Conservation (phyloP, 2,888 invertebrate genomes). For the Apeira syringaria region DNA sequence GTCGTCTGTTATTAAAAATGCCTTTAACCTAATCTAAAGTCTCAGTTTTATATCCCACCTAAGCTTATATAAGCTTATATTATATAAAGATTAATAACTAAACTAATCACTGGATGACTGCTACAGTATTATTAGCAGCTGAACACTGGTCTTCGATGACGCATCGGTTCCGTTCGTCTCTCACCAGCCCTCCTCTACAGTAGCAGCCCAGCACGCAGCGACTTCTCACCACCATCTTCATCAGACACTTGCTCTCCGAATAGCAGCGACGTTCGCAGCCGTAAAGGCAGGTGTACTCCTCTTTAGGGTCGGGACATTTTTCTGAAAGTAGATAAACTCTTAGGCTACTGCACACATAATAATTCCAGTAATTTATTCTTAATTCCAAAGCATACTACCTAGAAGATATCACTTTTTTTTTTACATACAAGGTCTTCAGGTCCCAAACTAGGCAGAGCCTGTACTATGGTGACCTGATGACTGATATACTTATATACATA, state of each 20-base stretch:
- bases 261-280: slow-evolving; percentile 41
- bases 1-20: too few species aligned
- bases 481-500: neutral
- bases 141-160: slow-evolving; percentile 2
- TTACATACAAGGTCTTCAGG: too few species aligned
- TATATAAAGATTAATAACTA: too few species aligned
- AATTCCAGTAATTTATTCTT: too few species aligned
- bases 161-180: neutral
- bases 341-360: neutral
- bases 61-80: too few species aligned
- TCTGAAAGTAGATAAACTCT: slow-evolving; percentile 37
- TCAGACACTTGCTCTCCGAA: neutral
- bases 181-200: slow-evolving; percentile 44
- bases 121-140: neutral
- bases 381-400: too few species aligned
- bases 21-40: too few species aligned
- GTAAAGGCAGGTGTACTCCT: slow-evolving; percentile 59
- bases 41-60: too few species aligned
- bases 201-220: slow-evolving; percentile 58
- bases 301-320: slow-evolving; percentile 49
- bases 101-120: too few species aligned
- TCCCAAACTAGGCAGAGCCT: too few species aligned
- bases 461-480: too few species aligned
- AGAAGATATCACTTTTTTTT: too few species aligned
- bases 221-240: slow-evolving; percentile 20